Percentiles rank a stretch among this genome's conserved stretches.
Evolutionary conservation across 2,888 invertebrate species (phyloP).

Genomic region (Eupithecia dodoneata): DNA sequence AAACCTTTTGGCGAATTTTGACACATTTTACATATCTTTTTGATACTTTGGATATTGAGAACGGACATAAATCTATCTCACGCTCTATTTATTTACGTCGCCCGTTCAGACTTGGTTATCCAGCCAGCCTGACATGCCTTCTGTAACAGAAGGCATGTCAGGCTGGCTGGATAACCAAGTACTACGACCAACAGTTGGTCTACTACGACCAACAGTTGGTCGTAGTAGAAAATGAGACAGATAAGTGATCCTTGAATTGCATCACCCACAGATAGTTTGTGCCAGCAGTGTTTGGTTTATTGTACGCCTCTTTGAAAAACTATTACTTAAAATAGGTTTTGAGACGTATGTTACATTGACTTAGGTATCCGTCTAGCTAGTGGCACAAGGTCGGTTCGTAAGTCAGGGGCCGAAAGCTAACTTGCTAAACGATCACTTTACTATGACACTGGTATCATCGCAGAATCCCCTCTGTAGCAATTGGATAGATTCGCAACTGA

Average conservation of each 20-base stretch:
- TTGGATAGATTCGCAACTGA: no score
- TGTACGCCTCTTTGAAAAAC: neutral
- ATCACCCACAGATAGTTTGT: neutral
- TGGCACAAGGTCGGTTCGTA: neutral
- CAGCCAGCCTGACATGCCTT: neutral
- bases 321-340: slow-evolving; percentile 9
- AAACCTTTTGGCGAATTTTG: neutral
- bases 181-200: no score
- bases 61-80: neutral
- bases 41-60: neutral
- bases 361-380: neutral
- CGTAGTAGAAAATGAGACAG: neutral
- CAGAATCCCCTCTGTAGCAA: no score
- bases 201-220: no score
- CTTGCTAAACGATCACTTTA: no score
- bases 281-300: neutral
- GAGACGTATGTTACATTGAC: neutral
- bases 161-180: no score
- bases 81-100: neutral
- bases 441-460: no score
- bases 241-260: neutral
- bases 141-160: no score
- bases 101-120: neutral
- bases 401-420: neutral
- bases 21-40: neutral